phyloP scores from a whole-genome alignment of 1,140 invertebrate species.

The Phortica variegata region DNA sequence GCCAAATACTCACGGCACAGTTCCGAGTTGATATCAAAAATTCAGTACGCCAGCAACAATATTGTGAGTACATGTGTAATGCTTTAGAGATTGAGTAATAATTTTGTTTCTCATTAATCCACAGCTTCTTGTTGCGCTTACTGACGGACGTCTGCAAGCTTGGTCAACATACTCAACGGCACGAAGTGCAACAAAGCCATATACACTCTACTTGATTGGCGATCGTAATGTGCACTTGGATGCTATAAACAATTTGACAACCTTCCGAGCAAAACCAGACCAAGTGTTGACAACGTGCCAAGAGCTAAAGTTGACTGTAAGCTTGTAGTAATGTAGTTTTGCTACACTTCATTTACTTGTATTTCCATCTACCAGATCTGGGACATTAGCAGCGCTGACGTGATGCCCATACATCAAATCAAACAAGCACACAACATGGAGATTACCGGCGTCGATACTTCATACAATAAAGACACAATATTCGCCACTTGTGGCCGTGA shows the following conservation, averaged over 20 bases:
- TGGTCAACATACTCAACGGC: conserved; percentile 40
- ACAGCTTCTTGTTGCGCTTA: conserved; percentile 30
- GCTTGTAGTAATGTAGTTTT: neutral
- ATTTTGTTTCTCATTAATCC: neutral
- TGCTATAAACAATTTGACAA: conserved; percentile 32
- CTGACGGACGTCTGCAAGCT: conserved; percentile 27
- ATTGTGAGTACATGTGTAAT: conserved; percentile 2
- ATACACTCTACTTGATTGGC: conserved; percentile 29
- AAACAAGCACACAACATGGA: conserved; percentile 22
- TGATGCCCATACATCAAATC: conserved; percentile 21
- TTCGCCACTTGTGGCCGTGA: conserved; percentile 42
- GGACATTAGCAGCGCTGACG: conserved; percentile 34
- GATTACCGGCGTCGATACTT: conserved; percentile 31
- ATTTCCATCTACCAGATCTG: conserved; percentile 20
- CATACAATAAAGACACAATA: neutral
- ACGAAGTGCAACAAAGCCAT: conserved; percentile 21
- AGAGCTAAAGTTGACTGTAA: conserved; percentile 28
- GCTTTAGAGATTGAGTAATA: neutral
- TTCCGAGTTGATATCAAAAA: conserved; percentile 30
- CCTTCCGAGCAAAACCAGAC: conserved; percentile 17
- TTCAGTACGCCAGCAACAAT: conserved; percentile 31
- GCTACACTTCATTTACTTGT: no score
- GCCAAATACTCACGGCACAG: conserved; percentile 32
- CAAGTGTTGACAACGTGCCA: conserved; percentile 24
- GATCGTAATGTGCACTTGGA: conserved; percentile 9